Conservation (phyloP, 2,797 vertebrate genomes). For the Chelon labrosus region DNA sequence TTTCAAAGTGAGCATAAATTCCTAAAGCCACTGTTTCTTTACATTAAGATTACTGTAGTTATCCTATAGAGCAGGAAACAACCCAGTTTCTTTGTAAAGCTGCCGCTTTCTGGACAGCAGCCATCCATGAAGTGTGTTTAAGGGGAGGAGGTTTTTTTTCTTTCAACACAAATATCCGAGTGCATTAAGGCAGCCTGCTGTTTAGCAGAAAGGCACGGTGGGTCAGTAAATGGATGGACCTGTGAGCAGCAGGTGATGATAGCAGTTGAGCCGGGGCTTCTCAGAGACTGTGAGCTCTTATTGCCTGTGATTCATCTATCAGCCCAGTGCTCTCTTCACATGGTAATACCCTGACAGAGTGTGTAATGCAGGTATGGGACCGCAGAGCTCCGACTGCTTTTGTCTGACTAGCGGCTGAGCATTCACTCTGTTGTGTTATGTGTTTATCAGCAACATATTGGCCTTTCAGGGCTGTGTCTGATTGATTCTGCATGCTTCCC, state of each 20-base stretch:
- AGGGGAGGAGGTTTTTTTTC: constrained; percentile 7
- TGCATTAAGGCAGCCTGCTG: constrained; percentile 33
- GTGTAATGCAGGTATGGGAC: constrained; percentile 44
- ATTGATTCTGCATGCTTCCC: constrained; percentile 83
- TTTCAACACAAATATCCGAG: constrained; percentile 14
- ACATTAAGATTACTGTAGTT: not conserved
- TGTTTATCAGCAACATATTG: constrained; percentile 79
- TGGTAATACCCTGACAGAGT: constrained; percentile 52
- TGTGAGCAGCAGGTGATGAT: constrained; percentile 53
- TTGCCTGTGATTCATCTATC: constrained; percentile 50
- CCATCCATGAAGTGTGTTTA: constrained; percentile 28
- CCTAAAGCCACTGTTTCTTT: constrained; percentile 1
- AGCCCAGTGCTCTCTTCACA: constrained; percentile 48
- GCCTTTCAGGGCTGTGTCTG: constrained; percentile 79
- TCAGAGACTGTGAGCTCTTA: constrained; percentile 7
- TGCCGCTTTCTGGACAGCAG: constrained; percentile 21
- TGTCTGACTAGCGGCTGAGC: constrained; percentile 27
- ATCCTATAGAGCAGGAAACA: not conserved
- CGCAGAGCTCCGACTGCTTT: constrained; percentile 21
- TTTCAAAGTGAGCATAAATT: not conserved
- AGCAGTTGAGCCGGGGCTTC: constrained; percentile 19
- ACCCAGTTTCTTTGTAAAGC: constrained; percentile 13
- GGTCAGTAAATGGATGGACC: constrained; percentile 37
- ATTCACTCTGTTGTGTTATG: constrained; percentile 17
- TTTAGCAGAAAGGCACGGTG: constrained; percentile 28